Percentiles rank a stretch among this genome's conserved stretches.
phyloP scores from a whole-genome alignment of 2,888 invertebrate species.

The Timandra comae region DNA sequence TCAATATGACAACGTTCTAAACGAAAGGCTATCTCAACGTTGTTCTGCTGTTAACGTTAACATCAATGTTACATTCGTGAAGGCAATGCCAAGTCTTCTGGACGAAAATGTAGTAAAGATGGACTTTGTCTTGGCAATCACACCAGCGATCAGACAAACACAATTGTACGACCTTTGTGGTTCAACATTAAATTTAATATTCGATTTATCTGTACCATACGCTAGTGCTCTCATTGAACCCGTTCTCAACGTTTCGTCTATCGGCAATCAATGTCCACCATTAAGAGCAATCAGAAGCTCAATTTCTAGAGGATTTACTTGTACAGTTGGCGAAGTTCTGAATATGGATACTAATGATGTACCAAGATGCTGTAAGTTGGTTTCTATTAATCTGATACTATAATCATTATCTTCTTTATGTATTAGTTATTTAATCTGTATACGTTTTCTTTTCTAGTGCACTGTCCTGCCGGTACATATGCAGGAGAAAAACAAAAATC shows the following conservation, averaged over 20 bases:
- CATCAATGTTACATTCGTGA: conserved; percentile 94
- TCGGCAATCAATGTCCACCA: conserved; percentile 95
- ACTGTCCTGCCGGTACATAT: conserved; percentile 97
- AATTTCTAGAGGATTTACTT: conserved; percentile 93
- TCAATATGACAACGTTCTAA: conserved; percentile 87
- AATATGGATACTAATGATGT: conserved; percentile 95
- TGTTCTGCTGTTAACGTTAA: conserved; percentile 97
- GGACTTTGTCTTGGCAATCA: conserved; percentile 91
- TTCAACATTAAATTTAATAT: conserved; percentile 93
- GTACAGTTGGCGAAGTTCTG: conserved; percentile 94
- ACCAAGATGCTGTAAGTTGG: conserved; percentile 90
- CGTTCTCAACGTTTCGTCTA: conserved; percentile 90
- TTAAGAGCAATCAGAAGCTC: conserved; percentile 89
- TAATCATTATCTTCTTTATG: neutral
- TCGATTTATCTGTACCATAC: conserved; percentile 94
- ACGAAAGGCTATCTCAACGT: conserved; percentile 89
- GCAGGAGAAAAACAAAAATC: conserved; percentile 92
- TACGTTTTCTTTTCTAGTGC: conserved; percentile 78
- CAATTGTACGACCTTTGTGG: conserved; percentile 97
- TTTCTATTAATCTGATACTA: conserved; percentile 1
- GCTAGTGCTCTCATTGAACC: conserved; percentile 94
- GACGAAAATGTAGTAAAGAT: conserved; percentile 93
- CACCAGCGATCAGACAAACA: conserved; percentile 91
- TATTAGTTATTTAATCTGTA: conserved; percentile 2
- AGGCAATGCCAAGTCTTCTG: conserved; percentile 85